Conservation (phyloP, 2,113 vertebrate genomes). For the Rhea americana region DNA sequence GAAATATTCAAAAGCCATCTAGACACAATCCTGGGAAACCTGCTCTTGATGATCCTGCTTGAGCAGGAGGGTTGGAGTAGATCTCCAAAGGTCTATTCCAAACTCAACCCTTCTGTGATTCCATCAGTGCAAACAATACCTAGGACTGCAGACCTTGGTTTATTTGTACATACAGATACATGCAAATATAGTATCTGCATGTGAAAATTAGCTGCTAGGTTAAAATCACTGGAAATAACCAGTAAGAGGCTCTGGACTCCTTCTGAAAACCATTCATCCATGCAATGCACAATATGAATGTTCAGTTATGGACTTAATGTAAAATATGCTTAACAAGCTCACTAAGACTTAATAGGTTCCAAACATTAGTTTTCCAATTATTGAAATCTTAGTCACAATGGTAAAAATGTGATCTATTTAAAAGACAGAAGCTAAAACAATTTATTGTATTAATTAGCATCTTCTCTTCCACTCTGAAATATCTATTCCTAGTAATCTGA, state of each 20-base stretch:
- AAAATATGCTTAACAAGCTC: neutral
- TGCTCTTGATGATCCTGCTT: too few relatives aligned
- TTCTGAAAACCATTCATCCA: neutral
- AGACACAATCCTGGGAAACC: too few relatives aligned
- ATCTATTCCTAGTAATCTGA: neutral
- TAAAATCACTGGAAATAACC: neutral
- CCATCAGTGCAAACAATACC: neutral
- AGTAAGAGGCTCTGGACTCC: neutral
- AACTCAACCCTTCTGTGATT: too few relatives aligned
- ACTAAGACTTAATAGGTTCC: neutral
- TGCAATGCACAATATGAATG: neutral
- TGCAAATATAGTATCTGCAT: neutral
- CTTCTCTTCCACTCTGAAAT: neutral
- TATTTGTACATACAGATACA: neutral
- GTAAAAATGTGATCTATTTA: neutral
- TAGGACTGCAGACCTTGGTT: neutral
- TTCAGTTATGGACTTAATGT: neutral
- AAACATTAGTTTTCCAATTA: neutral
- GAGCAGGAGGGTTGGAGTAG: too few relatives aligned
- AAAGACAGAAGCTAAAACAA: slow-evolving; percentile 15
- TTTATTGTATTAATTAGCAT: slow-evolving; percentile 38
- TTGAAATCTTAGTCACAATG: neutral
- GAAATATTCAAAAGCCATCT: too few relatives aligned
- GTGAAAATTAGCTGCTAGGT: neutral
- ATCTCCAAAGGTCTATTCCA: too few relatives aligned